Conservation (phyloP, 1,140 invertebrate genomes). For the Pogonognathellus flavescens region DNA sequence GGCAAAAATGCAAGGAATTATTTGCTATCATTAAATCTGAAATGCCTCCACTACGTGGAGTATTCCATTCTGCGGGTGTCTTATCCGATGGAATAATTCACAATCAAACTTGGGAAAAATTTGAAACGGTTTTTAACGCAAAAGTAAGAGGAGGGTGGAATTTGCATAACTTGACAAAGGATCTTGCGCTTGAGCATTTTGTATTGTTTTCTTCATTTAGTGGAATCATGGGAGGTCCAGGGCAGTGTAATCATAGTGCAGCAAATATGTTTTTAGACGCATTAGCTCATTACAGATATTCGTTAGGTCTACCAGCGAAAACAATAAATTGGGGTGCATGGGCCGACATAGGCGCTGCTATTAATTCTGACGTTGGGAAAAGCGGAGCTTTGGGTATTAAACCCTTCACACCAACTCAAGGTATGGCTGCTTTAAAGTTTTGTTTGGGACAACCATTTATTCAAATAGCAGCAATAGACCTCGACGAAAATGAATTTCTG, state of each 20-base stretch:
- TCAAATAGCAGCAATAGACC: not conserved
- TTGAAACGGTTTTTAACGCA: not conserved
- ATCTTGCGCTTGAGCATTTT: not conserved
- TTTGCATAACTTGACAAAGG: not conserved
- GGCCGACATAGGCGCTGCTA: not conserved
- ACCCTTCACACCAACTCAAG: not conserved
- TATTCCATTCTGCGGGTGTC: not conserved
- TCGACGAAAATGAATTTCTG: not conserved
- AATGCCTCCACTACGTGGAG: not conserved
- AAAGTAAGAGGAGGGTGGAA: not conserved
- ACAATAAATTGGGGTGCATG: slow-evolving; percentile 13
- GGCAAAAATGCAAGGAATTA: not conserved
- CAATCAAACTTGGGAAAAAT: not conserved
- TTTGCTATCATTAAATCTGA: not conserved
- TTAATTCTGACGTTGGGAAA: not conserved
- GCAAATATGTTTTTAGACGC: not conserved
- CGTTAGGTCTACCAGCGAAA: not conserved
- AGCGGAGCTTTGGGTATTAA: not conserved
- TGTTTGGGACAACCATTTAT: not conserved
- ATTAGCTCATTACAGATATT: not conserved
- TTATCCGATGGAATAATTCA: not conserved
- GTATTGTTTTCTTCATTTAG: not conserved
- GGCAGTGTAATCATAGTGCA: not conserved
- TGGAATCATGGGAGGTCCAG: too few species aligned
- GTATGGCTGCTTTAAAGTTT: not conserved